Percentiles rank a stretch among this genome's conserved stretches.
Evolutionary conservation across 2,888 invertebrate species (phyloP).

Genomic region (Ormia ochracea): DNA sequence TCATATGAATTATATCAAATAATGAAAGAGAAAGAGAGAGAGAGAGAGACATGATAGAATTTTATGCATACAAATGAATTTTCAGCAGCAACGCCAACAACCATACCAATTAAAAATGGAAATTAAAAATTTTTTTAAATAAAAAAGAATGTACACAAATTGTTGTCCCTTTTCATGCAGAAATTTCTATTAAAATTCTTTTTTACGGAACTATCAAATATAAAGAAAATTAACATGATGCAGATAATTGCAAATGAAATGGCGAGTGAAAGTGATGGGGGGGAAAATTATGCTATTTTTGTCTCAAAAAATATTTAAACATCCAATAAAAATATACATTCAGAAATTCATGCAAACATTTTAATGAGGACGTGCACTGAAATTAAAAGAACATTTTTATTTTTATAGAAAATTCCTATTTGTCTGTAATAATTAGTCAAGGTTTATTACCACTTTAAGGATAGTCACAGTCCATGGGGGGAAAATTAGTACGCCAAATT

Average conservation of each 20-base stretch:
- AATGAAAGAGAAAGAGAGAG: too few relatives aligned
- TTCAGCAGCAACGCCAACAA: not conserved
- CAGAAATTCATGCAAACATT: too few relatives aligned
- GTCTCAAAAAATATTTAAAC: too few relatives aligned
- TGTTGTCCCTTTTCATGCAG: slow-evolving; percentile 20
- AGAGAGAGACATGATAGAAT: slow-evolving; percentile 10
- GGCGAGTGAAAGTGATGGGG: not conserved
- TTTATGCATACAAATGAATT: slow-evolving; percentile 31
- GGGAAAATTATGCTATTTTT: not conserved
- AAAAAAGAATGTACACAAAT: not conserved
- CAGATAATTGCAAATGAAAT: not conserved
- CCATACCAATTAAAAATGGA: not conserved
- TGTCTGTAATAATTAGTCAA: not conserved
- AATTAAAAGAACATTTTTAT: too few relatives aligned
- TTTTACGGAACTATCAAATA: not conserved
- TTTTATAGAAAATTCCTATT: not conserved
- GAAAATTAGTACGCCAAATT: not conserved
- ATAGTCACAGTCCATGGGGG: not conserved
- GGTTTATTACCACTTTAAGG: not conserved
- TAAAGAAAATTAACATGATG: too few relatives aligned
- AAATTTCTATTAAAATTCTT: slow-evolving; percentile 30
- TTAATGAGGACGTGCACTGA: too few relatives aligned
- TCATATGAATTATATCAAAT: not conserved
- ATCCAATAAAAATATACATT: too few relatives aligned
- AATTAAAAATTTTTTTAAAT: not conserved